Base-by-base conservation (phyloP, 2,888 invertebrate genomes). In the Leistus spinibarbis region DNA sequence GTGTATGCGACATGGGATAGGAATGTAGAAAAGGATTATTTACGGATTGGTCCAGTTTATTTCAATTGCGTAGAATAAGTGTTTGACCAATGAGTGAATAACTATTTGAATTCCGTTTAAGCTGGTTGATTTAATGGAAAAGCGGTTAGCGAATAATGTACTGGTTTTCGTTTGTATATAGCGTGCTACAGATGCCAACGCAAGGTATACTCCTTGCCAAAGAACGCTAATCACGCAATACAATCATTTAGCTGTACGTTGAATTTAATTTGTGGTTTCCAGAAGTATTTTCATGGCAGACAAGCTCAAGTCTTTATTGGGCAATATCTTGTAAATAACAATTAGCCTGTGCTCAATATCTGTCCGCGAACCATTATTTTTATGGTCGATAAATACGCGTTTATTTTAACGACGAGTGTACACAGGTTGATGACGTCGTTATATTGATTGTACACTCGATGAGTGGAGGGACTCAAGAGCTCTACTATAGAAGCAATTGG, bases 211-310 rank as follows among this genome's bases (percentile, higher is more conserved):
- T 73, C 73, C 73, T 73, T 73, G 67, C 66, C 73, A 73, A 67
- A 65, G 65, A 65, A 56, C 60, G 67, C 54, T 60, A 66, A 73
- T 67, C 75, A 75, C 75, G 75, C 75, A 75, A 75, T 22, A 69
- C 69, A 69, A 75, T 75, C 68, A 69, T 75, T 75, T 75, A 69
- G 69, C 75, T 75, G 62, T 75, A 68, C 69, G 75, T 69, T 75
- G 69, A 63, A 75, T 69, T 75, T 75, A 68, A 75, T 68, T 69
- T 75, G 75, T 19, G 64, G 64, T 64, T 64, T 68, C 56, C 75
- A 63, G 63, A 64, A 75, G 64, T 53, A 67, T 67, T 69, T 54
- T 68, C 64, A 75, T 68, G 74, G 68, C 62, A 62, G 68, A 73
- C 68, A 68, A 69, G 53, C 10, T 75, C 69, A 75, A 75, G 69